phyloP scores from a whole-genome alignment of 2,113 vertebrate genomes.

The Gila orcuttii region DNA sequence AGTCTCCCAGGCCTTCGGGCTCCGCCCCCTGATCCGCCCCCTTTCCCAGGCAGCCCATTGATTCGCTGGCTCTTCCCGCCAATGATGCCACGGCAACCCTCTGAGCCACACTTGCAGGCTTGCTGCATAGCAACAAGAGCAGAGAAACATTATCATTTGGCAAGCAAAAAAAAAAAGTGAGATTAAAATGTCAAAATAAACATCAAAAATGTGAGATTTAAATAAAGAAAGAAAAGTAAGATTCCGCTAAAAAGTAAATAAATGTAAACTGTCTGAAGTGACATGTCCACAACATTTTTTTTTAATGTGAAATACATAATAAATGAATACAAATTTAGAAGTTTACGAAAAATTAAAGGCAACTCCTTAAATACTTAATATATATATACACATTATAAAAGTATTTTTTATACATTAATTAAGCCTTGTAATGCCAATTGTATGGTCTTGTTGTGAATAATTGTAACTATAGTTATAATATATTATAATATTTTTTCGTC shows the following conservation, averaged over 20 bases:
- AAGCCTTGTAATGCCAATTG: too few relatives aligned
- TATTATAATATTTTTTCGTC: too few relatives aligned
- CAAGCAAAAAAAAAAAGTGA: neutral
- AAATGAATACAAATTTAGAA: too few relatives aligned
- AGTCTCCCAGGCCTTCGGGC: conserved; percentile 84
- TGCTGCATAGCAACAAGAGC: conserved; percentile 76
- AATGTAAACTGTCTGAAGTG: neutral
- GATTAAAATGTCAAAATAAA: neutral
- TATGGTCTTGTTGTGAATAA: too few relatives aligned
- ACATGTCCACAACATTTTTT: neutral
- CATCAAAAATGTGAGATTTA: neutral
- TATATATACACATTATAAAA: too few relatives aligned
- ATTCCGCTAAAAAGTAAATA: neutral
- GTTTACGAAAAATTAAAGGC: neutral
- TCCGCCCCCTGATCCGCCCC: conserved; percentile 73
- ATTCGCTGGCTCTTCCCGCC: conserved; percentile 95
- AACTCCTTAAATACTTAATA: too few relatives aligned
- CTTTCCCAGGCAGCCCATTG: conserved; percentile 86
- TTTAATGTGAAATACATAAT: neutral
- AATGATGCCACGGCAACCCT: conserved; percentile 96
- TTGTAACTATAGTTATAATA: too few relatives aligned
- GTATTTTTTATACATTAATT: too few relatives aligned
- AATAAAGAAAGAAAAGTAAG: neutral
- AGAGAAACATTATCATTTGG: conserved; percentile 7
- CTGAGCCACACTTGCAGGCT: conserved; percentile 94